Conservation (phyloP, 2,888 invertebrate species). For the Agriopis marginaria region DNA sequence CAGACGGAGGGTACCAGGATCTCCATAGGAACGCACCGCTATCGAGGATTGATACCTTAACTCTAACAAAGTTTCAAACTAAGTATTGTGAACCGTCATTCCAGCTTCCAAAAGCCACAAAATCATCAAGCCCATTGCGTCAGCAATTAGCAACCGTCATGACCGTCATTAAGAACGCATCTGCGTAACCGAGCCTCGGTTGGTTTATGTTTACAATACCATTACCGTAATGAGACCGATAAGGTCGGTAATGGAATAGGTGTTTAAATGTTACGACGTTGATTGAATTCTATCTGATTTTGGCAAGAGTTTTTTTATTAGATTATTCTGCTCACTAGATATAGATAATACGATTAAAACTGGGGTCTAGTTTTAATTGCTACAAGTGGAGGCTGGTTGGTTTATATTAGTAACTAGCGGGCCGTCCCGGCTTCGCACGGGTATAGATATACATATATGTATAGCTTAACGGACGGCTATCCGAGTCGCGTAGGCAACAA, state of each 20-base stretch:
- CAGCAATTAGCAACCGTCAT: conserved; percentile 5
- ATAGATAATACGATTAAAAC: too few relatives aligned
- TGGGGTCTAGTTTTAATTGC: too few relatives aligned
- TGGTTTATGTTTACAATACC: conserved; percentile 4
- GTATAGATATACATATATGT: too few relatives aligned
- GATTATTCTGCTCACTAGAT: background rate
- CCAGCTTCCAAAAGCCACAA: conserved; percentile 1
- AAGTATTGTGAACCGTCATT: background rate
- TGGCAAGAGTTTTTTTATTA: background rate
- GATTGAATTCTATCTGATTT: conserved; percentile 3
- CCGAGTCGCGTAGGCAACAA: too few relatives aligned
- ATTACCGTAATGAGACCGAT: conserved; percentile 4
- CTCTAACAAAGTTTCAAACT: background rate
- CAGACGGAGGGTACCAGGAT: too few relatives aligned
- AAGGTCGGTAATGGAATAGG: conserved; percentile 4
- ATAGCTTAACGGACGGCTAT: too few relatives aligned
- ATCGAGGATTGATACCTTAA: background rate
- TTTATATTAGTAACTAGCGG: too few relatives aligned
- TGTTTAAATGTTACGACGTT: conserved; percentile 14
- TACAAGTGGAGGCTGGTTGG: too few relatives aligned
- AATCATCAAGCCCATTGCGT: conserved; percentile 1
- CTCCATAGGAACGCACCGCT: too few relatives aligned
- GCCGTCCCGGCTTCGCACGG: too few relatives aligned
- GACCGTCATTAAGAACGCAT: conserved; percentile 7
- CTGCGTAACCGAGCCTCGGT: conserved; percentile 2